phyloP scores from a whole-genome alignment of 2,888 invertebrate genomes.

The Chymomyza amoena region DNA sequence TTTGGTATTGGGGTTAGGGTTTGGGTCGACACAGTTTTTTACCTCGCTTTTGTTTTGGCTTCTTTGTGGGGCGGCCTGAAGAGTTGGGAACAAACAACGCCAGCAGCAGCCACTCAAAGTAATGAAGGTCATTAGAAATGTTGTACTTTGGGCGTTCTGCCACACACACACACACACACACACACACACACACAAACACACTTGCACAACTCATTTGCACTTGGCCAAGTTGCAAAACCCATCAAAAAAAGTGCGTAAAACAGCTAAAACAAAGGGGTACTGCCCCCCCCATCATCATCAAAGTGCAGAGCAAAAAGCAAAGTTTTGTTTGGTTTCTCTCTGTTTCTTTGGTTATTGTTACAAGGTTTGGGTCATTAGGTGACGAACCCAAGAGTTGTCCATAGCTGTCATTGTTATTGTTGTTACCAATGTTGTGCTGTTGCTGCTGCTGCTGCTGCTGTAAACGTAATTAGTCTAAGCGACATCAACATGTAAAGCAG shows the following conservation, averaged over 20 bases:
- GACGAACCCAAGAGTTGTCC: slow-evolving; percentile 35
- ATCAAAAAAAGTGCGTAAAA: slow-evolving; percentile 33
- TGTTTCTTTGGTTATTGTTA: background rate
- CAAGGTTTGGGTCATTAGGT: slow-evolving; percentile 60
- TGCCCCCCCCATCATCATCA: no score
- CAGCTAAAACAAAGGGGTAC: slow-evolving; percentile 27
- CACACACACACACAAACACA: slow-evolving; percentile 35
- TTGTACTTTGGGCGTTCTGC: slow-evolving; percentile 45
- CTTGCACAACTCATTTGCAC: slow-evolving; percentile 55
- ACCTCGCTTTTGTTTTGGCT: slow-evolving; percentile 18
- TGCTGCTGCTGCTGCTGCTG: slow-evolving; percentile 38
- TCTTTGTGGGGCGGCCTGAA: background rate
- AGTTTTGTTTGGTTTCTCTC: background rate
- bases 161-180: slow-evolving; percentile 24
- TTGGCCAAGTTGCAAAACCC: slow-evolving; percentile 39
- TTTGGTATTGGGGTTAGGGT: background rate
- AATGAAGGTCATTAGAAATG: slow-evolving; percentile 72
- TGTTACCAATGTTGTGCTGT: background rate
- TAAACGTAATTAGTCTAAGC: slow-evolving; percentile 21
- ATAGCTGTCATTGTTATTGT: slow-evolving; percentile 4
- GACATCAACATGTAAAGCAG: slow-evolving; percentile 68
- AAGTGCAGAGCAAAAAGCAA: background rate
- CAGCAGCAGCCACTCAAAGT: slow-evolving; percentile 56
- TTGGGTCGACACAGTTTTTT: slow-evolving; percentile 20
- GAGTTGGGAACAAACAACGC: background rate